These are phyloP conservation scores for Takifugu bimaculatus DNA, from an alignment of 2,113 vertebrate genomes.

Conservation along the genomic window DNA sequence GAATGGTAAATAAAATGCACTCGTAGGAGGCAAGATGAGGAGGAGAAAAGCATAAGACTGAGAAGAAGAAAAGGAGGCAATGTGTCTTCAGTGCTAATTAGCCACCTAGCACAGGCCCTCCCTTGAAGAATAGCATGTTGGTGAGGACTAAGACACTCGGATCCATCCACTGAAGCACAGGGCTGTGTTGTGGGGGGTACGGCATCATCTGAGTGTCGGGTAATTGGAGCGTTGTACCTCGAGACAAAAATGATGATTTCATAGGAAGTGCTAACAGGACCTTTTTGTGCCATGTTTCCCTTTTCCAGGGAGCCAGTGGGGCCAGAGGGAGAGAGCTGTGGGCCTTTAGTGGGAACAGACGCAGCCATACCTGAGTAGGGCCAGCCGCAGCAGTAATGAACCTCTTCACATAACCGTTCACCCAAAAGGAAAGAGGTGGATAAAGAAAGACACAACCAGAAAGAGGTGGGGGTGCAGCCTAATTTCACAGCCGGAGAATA, in stretches of 20 bases:
- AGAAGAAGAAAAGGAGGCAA: slow-evolving; percentile 76
- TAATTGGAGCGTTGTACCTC: slow-evolving; percentile 99
- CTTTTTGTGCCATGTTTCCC: slow-evolving; percentile 99
- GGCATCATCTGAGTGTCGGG: slow-evolving; percentile 91
- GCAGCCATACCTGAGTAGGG: slow-evolving; percentile 89
- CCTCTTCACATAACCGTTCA: slow-evolving; percentile 97
- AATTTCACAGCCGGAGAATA: slow-evolving; percentile 97
- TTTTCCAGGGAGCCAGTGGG: slow-evolving; percentile 94
- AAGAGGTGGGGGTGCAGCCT: slow-evolving; percentile 80
- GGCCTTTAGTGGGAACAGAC: slow-evolving; percentile 91
- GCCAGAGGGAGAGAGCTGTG: slow-evolving; percentile 55
- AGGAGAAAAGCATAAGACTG: slow-evolving; percentile 50
- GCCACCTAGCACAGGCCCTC: slow-evolving; percentile 89
- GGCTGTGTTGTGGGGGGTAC: slow-evolving; percentile 65
- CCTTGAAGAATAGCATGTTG: slow-evolving; percentile 83
- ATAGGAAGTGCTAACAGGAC: slow-evolving; percentile 99
- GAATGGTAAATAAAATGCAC: slow-evolving; percentile 66
- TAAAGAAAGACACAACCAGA: slow-evolving; percentile 71
- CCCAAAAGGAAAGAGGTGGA: slow-evolving; percentile 78
- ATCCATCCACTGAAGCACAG: slow-evolving; percentile 45
- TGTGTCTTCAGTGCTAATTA: slow-evolving; percentile 98
- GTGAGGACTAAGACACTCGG: slow-evolving; percentile 49
- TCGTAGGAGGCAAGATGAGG: slow-evolving; percentile 63
- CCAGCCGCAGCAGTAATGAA: slow-evolving; percentile 94
- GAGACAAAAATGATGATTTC: slow-evolving; percentile 99